A percentile compares a stretch with the other conserved stretches of the same genome.
phyloP scores from a whole-genome alignment of 2,888 invertebrate genomes.

The Gordius sp. region DNA sequence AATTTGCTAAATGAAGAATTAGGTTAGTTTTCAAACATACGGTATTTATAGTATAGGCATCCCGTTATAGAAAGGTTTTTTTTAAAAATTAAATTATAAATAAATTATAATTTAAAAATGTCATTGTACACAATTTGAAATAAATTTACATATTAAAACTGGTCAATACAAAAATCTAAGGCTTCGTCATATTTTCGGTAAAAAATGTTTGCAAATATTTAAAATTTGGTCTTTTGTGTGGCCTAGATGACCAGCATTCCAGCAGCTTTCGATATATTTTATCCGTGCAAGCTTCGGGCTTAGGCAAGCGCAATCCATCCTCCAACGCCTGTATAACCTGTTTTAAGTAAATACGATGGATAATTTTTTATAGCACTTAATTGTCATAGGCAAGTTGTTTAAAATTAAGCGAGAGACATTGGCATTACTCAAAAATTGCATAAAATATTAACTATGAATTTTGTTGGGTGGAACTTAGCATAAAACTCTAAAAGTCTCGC shows the following conservation, averaged over 20 bases:
- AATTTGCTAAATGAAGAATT: no score
- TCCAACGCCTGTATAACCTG: background rate
- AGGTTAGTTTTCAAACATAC: no score
- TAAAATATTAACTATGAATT: background rate
- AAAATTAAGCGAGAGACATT: background rate
- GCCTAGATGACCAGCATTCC: background rate
- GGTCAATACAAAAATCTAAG: background rate
- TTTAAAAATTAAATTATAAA: no score
- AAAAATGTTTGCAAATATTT: background rate
- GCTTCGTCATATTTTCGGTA: background rate
- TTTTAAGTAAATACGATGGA: no score
- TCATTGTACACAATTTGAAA: background rate
- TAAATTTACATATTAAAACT: background rate
- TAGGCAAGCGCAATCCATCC: slow-evolving; percentile 72
- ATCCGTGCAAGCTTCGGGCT: slow-evolving; percentile 73
- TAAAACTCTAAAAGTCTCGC: no score
- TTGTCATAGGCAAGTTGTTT: background rate
- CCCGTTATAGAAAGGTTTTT: no score
- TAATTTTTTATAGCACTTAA: background rate
- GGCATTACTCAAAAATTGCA: background rate
- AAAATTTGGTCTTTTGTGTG: background rate
- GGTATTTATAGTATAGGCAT: no score
- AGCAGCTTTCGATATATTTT: slow-evolving; percentile 41
- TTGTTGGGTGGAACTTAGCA: background rate
- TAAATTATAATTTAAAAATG: background rate